Percentiles rank a stretch among this genome's conserved stretches.
These are phyloP conservation scores for Ecdyonurus torrentis DNA, from an alignment of 2,888 invertebrate species.

Conservation along the genomic window DNA sequence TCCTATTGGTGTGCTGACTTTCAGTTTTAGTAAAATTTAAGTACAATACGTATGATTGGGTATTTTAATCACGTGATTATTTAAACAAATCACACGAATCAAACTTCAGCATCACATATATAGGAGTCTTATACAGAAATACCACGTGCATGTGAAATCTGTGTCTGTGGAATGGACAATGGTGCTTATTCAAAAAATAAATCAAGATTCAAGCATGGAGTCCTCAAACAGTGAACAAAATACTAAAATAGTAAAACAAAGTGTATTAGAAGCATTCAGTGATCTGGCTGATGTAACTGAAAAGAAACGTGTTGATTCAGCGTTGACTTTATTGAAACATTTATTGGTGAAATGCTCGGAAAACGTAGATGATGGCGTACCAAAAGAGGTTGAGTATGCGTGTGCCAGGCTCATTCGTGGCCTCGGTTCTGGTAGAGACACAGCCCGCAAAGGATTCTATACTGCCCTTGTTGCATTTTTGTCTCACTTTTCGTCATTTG, in stretches of 20 bases:
- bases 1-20: too few species aligned
- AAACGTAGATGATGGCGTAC: not conserved
- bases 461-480: not conserved
- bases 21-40: too few species aligned
- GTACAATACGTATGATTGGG: too few species aligned
- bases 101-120: too few species aligned
- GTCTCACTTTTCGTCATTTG: not conserved
- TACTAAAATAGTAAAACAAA: not conserved
- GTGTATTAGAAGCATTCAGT: not conserved
- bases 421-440: not conserved
- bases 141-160: too few species aligned
- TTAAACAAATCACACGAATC: too few species aligned
- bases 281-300: not conserved
- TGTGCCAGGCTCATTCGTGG: not conserved
- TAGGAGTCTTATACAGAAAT: too few species aligned
- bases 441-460: not conserved
- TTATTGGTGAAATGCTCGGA: not conserved
- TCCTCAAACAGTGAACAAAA: not conserved
- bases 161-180: too few species aligned
- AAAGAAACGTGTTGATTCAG: not conserved
- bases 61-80: too few species aligned
- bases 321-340: not conserved
- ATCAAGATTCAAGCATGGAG: not conserved
- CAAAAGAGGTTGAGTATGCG: not conserved
- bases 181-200: too few species aligned